Evolutionary conservation across 2,888 invertebrate genomes (phyloP).

Genomic region (Lasiommata megera): DNA sequence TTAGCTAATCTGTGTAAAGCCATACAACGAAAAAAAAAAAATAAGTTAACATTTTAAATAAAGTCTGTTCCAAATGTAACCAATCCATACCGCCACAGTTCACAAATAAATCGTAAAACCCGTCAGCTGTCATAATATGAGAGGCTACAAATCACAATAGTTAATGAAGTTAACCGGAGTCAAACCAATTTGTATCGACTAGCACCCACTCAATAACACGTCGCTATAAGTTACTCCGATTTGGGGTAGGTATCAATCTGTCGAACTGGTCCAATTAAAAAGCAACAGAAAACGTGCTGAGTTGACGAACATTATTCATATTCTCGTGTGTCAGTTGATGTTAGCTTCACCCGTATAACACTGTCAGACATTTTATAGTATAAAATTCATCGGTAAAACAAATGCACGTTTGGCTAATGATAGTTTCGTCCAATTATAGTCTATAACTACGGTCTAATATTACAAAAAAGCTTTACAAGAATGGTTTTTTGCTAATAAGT

Average conservation of each 20-base stretch:
- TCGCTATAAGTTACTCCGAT: constrained; percentile 41
- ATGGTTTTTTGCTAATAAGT: too few species aligned
- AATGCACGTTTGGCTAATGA: too few species aligned
- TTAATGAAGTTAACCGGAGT: constrained; percentile 37
- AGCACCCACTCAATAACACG: constrained; percentile 49
- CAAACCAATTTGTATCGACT: constrained; percentile 54
- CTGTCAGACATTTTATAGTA: not conserved
- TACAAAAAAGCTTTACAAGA: too few species aligned
- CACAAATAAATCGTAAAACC: constrained; percentile 18
- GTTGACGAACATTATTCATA: constrained; percentile 42
- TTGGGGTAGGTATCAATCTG: constrained; percentile 53
- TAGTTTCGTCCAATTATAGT: too few species aligned
- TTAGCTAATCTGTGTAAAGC: too few species aligned
- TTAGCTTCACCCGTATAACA: not conserved
- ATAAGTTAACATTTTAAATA: not conserved
- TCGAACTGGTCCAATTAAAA: constrained; percentile 67
- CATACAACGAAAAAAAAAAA: too few species aligned
- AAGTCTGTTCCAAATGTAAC: not conserved
- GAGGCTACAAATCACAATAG: constrained; percentile 33
- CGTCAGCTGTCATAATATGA: constrained; percentile 29
- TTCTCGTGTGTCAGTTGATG: constrained; percentile 38
- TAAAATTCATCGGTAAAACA: not conserved
- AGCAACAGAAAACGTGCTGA: constrained; percentile 55
- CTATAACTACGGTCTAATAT: too few species aligned
- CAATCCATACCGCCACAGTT: not conserved